These are phyloP conservation scores for Dipus sagitta DNA, from an alignment of 2,797 vertebrate genomes.

Conservation along the genomic window DNA sequence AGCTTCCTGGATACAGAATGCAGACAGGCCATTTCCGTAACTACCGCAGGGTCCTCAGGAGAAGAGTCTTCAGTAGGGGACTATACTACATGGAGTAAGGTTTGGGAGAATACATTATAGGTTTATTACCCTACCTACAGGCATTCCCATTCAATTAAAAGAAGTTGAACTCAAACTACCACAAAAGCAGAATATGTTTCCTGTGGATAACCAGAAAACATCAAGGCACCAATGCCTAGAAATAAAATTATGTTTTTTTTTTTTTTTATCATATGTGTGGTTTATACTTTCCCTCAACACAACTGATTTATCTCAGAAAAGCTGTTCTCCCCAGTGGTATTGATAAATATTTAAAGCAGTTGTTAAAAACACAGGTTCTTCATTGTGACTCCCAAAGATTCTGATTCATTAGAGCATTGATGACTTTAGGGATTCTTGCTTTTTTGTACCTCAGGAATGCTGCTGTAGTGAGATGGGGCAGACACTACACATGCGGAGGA, in stretches of 20 bases:
- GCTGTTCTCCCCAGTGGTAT: background rate
- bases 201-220: background rate
- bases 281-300: background rate
- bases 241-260: background rate
- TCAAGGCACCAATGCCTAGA: background rate
- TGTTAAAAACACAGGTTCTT: background rate
- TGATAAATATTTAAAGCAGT: background rate
- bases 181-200: background rate
- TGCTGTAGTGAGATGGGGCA: background rate
- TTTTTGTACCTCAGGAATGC: background rate
- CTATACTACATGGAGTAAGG: background rate
- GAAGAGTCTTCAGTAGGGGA: background rate
- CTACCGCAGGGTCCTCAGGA: background rate
- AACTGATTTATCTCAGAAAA: background rate
- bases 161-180: background rate
- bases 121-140: conserved; percentile 33
- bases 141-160: background rate
- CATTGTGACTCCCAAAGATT: background rate
- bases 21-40: accelerated
- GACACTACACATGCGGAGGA: background rate
- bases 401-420: background rate
- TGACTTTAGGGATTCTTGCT: background rate
- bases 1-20: background rate
- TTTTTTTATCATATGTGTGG: background rate
- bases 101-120: background rate